Base-by-base conservation (phyloP, 2,888 invertebrate species). In the Muschampia plurimacula region DNA sequence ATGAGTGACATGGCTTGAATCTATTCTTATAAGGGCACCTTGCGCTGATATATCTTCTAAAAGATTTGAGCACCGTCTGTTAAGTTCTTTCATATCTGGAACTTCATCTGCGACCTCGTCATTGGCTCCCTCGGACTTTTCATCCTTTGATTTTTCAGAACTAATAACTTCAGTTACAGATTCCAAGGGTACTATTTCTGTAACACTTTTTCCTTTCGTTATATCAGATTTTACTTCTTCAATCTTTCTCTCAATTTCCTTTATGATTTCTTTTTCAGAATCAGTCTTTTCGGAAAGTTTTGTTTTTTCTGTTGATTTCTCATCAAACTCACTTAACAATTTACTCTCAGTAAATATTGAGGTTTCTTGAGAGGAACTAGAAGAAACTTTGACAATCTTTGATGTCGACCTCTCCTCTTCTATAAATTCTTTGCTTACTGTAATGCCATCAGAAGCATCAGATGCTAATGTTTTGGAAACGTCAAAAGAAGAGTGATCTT, bases 391-490 rank as follows among this genome's bases (percentile, higher is more conserved):
- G 0, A 89, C 79, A 15, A 89, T 74, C 80, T 84, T 89, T 0
- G 93, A 93, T 55, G 84, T 77, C 69, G 92, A 92, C 79, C 84
- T 87, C 60, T 92, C 93, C 69, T 92, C 90, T 76, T 92, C 92
- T 73, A 89, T 82, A 77, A 88, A 91, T 60, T 94, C 94, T 80
- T 83, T 91, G 73, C 92, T 92, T 46, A 89, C 82, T 39, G 91
- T 89, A 5, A 92, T 88, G 7, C 85, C 89, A 74, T 94, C 94
- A 15, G 94, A 94, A 13, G 82, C 90, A 81, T 94, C 94, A 36
- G 94, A 93, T n/a, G 94, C 94, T 78, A 94, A 83, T 9, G 94
- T 94, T 77, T 93, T 94, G n/a, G 94, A 93, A 22, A 90, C 86
- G 75, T 93, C 94, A 73, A 93, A 80, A n/a, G 93, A 94, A 1